Conservation (phyloP, 92 coral and sea anemone genomes). For the Plumapathes pennacea region DNA sequence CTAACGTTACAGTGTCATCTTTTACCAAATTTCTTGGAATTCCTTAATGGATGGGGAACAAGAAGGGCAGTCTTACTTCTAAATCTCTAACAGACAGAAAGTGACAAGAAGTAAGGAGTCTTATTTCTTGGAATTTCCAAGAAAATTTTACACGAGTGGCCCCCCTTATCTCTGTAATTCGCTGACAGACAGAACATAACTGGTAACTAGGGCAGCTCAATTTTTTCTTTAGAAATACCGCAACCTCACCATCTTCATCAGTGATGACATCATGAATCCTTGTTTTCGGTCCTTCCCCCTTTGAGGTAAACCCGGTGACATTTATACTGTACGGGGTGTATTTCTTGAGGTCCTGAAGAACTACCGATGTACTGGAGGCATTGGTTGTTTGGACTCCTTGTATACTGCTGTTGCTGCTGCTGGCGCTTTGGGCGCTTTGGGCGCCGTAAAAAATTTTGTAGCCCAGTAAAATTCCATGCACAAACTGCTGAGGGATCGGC, state of each 20-base stretch:
- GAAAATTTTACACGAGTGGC: no score
- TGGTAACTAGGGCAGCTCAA: no score
- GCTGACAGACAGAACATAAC: no score
- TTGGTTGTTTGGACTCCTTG: slow-evolving; percentile 16
- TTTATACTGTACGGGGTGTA: slow-evolving; percentile 65
- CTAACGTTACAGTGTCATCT: no score
- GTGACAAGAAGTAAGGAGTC: no score
- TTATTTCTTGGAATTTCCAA: no score
- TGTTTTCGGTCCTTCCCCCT: slow-evolving; percentile 67
- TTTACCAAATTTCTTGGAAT: no score
- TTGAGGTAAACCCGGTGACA: slow-evolving; percentile 72
- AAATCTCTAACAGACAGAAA: no score
- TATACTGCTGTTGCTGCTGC: slow-evolving; percentile 1
- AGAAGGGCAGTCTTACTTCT: no score
- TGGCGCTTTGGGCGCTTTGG: slow-evolving; percentile 7
- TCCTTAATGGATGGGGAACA: no score
- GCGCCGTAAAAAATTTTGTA: slow-evolving; percentile 53
- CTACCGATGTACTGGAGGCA: slow-evolving; percentile 18
- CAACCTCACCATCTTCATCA: slow-evolving; percentile 85
- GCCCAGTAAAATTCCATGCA: slow-evolving; percentile 72
- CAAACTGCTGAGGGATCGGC: slow-evolving; percentile 53
- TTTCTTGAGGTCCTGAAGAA: slow-evolving; percentile 46
- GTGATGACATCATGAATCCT: slow-evolving; percentile 48
- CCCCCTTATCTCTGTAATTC: no score
- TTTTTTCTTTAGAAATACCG: no score